Evolutionary conservation across 1,140 invertebrate species (phyloP).

Genomic region (Theocolax elegans): DNA sequence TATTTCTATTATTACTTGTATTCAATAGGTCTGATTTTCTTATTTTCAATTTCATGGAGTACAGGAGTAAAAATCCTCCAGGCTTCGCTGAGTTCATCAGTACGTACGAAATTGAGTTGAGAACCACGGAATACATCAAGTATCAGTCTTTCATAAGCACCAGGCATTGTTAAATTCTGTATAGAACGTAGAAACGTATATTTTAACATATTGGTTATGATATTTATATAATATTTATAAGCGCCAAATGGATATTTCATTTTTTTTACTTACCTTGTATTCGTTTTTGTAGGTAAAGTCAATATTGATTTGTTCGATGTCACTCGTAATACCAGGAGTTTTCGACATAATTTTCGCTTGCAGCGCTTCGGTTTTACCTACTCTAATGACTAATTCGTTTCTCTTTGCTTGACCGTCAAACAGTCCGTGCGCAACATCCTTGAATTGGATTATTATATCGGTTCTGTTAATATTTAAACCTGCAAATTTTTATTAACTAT

Average conservation of each 20-base stretch:
- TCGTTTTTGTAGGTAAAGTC: slow-evolving; percentile 89
- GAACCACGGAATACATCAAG: slow-evolving; percentile 97
- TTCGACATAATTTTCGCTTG: slow-evolving; percentile 99
- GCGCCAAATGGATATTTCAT: not conserved
- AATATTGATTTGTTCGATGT: slow-evolving; percentile 96
- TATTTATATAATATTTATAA: too few relatives aligned
- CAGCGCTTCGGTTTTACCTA: slow-evolving; percentile 93
- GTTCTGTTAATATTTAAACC: slow-evolving; percentile 98
- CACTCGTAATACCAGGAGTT: slow-evolving; percentile 95
- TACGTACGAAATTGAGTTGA: slow-evolving; percentile 98
- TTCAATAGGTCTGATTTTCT: slow-evolving; percentile 81
- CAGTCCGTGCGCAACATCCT: slow-evolving; percentile 95
- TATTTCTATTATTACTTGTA: slow-evolving; percentile 80
- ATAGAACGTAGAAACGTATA: not conserved
- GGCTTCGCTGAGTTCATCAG: slow-evolving; percentile 94
- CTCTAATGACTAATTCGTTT: slow-evolving; percentile 97
- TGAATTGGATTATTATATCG: slow-evolving; percentile 96
- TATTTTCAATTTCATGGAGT: slow-evolving; percentile 86
- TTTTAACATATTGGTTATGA: not conserved
- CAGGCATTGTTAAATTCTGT: slow-evolving; percentile 86
- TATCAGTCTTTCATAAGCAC: slow-evolving; percentile 97
- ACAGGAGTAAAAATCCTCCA: slow-evolving; percentile 99
- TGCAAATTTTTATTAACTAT: slow-evolving; percentile 52
- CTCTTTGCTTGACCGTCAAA: slow-evolving; percentile 91
- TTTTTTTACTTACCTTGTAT: not conserved